These are phyloP conservation scores for Hemiscyllium ocellatum DNA, from an alignment of 2,113 vertebrate species.

Conservation along the genomic window DNA sequence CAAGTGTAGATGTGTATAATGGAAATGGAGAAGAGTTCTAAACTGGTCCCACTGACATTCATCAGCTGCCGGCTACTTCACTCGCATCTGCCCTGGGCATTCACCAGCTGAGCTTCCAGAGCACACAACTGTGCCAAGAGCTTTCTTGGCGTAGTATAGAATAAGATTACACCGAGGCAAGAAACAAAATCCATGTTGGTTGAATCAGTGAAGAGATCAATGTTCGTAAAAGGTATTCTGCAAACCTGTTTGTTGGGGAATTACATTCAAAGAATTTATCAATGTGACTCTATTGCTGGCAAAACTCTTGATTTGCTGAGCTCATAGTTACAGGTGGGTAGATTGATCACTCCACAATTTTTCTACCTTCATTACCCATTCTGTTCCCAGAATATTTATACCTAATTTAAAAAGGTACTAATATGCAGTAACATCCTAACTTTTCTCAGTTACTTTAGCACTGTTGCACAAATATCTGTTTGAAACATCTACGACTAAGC, in stretches of 20 bases:
- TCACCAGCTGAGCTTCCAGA: not conserved
- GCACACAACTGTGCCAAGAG: not conserved
- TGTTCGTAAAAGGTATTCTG: not conserved
- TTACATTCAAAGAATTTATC: not conserved
- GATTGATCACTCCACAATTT: not conserved
- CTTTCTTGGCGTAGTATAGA: not conserved
- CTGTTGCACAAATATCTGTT: not conserved
- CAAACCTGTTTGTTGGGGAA: not conserved
- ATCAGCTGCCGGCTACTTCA: not conserved
- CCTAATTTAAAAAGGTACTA: not conserved
- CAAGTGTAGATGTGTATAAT: not conserved
- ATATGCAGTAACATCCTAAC: not conserved
- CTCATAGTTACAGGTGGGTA: not conserved
- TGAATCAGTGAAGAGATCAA: not conserved
- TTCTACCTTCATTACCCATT: not conserved
- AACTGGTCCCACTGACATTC: not conserved
- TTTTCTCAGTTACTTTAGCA: not conserved
- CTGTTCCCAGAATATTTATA: not conserved
- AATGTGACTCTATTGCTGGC: not conserved
- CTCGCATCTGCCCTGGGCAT: not conserved
- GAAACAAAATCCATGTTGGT: not conserved
- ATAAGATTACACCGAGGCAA: not conserved
- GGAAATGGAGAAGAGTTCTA: not conserved
- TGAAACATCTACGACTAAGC: not conserved
- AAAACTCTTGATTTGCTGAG: not conserved